Percentiles rank a stretch among this genome's conserved stretches.
These are phyloP conservation scores for Megalopta genalis DNA, from an alignment of 1,140 invertebrate species.

Conservation along the genomic window DNA sequence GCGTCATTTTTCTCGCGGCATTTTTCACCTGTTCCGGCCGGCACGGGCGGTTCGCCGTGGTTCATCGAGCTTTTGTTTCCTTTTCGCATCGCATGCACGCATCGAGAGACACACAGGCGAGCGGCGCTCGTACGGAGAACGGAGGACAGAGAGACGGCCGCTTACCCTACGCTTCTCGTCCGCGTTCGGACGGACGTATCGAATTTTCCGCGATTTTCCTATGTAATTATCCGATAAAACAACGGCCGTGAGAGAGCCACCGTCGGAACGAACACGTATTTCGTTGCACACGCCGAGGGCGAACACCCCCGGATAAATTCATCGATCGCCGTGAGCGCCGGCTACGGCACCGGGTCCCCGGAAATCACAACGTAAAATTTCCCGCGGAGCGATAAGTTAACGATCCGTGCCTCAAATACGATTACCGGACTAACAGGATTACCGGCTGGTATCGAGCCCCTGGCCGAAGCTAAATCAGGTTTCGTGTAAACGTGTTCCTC, in stretches of 20 bases:
- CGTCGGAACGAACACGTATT: neutral
- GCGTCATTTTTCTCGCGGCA: neutral
- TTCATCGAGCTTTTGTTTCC: neutral
- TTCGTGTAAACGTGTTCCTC: slow-evolving; percentile 63
- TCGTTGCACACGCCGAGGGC: neutral
- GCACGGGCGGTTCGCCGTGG: neutral
- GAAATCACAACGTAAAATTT: slow-evolving; percentile 68
- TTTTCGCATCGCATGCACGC: neutral
- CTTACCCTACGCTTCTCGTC: neutral
- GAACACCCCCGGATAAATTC: slow-evolving; percentile 27
- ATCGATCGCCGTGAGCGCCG: slow-evolving; percentile 44
- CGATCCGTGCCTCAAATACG: slow-evolving; percentile 68
- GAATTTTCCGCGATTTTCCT: neutral
- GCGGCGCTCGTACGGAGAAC: no score
- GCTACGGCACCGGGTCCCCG: slow-evolving; percentile 9
- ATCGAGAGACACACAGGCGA: no score
- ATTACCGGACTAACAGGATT: slow-evolving; percentile 67
- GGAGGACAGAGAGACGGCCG: no score
- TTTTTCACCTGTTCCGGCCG: slow-evolving; percentile 1
- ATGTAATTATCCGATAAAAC: slow-evolving; percentile 9
- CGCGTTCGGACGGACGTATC: neutral
- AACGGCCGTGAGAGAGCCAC: neutral
- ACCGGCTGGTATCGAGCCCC: slow-evolving; percentile 63
- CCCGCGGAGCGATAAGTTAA: slow-evolving; percentile 68
- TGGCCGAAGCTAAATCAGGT: slow-evolving; percentile 65